Percentiles rank a stretch among this genome's conserved stretches.
Conservation (phyloP, 2,113 vertebrate species). For the Turdus rufiventris region DNA sequence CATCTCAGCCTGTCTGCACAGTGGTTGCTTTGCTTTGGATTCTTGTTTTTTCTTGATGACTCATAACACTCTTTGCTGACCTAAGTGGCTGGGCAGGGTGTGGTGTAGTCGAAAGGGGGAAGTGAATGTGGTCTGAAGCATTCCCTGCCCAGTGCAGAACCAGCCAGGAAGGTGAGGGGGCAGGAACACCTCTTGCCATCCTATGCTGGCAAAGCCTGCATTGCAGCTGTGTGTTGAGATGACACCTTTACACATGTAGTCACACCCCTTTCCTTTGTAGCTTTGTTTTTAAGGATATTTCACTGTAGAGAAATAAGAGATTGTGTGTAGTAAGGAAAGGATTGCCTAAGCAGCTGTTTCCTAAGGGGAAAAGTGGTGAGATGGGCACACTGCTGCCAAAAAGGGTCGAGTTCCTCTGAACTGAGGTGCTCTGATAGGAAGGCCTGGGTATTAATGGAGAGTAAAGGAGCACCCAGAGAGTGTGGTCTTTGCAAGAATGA, state of each 20-base stretch:
- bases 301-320: not conserved
- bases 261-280: not conserved
- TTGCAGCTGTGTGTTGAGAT: not conserved
- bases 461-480: not conserved
- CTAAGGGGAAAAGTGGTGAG: not conserved
- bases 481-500: not conserved
- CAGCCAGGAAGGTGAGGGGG: not conserved
- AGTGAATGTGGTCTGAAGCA: not conserved
- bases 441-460: not conserved
- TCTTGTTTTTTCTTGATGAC: not conserved
- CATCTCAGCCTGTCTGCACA: not conserved
- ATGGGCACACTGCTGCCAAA: not conserved
- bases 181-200: not conserved
- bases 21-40: not conserved
- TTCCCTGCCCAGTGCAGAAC: not conserved
- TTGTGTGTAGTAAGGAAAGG: not conserved
- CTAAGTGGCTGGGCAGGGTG: not conserved
- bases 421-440: not conserved
- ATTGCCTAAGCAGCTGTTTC: not conserved
- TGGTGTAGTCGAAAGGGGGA: not conserved
- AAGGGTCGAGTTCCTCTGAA: not conserved
- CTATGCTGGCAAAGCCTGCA: not conserved
- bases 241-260: not conserved
- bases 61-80: not conserved
- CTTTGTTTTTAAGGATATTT: not conserved